These are phyloP conservation scores for Dryadula phaetusa DNA, from an alignment of 2,888 invertebrate species.

Conservation along the genomic window DNA sequence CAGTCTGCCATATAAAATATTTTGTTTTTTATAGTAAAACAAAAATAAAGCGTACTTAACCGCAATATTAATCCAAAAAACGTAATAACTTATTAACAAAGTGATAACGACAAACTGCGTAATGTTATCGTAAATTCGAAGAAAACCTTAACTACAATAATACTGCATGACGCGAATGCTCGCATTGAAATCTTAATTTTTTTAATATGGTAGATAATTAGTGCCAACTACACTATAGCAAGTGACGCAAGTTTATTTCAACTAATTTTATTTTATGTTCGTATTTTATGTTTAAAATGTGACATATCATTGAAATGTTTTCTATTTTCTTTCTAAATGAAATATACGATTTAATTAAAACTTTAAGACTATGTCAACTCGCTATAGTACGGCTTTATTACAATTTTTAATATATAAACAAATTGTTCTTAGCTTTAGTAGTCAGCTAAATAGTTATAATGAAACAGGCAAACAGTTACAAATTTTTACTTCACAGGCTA, in stretches of 20 bases:
- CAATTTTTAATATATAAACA: not conserved
- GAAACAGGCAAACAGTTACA: not conserved
- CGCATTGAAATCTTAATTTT: constrained; percentile 3
- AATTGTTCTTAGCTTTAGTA: not conserved
- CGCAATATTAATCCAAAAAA: not conserved
- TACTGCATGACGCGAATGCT: constrained; percentile 22
- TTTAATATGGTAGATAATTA: too few relatives aligned
- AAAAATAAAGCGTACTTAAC: not conserved
- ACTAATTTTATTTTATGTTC: too few relatives aligned
- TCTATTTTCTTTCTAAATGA: too few relatives aligned
- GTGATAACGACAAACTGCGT: not conserved
- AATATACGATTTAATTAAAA: too few relatives aligned
- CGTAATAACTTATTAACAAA: too few relatives aligned
- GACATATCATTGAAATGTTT: too few relatives aligned
- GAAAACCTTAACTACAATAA: constrained; percentile 23
- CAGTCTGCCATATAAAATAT: constrained; percentile 14
- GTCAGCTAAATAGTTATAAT: not conserved
- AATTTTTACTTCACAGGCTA: not conserved
- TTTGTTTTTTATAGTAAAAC: not conserved
- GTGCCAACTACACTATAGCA: not conserved
- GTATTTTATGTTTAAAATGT: too few relatives aligned
- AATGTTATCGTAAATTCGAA: constrained; percentile 5
- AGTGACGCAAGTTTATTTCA: not conserved
- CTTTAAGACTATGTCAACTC: not conserved
- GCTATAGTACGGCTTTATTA: not conserved